Base-by-base conservation (phyloP, 2,888 invertebrate species). In the Neria commutata region DNA sequence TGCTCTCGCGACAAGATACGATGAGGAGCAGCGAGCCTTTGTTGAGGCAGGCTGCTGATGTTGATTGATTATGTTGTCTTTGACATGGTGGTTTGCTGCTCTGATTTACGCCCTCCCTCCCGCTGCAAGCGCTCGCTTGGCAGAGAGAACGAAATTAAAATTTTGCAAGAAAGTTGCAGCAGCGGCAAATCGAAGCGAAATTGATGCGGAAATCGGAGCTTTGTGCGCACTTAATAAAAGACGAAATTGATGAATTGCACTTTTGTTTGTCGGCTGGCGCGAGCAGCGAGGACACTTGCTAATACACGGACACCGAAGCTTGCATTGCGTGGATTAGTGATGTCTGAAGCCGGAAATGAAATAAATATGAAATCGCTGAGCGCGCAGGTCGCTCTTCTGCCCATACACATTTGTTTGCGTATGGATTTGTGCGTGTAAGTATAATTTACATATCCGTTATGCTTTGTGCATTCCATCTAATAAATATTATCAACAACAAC, bases 41-140 rank as follows among this genome's bases (percentile, higher is more conserved):
- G 11, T 37, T 4, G 4, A 37, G 11, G 10, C 23, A 54, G 47
- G 49, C 47, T 50, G 54, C 40, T 57, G 52, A 60, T 42, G 55
- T 61, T 64, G 64, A 64, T 64, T 64, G 64, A 62, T 61, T 60
- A 55, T 57, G 60, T 58, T 61, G 61, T 57, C 48, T 57, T 55
- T 61, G 54, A 58, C 60, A 58, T 50, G 53, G 46, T 58, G 56
- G 40, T 24, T 50, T 56, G 45, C 52, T 61, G 54, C 61, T 46
- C 51, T 55, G 61, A 61, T 57, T 61, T 49, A 47, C 46, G 25
- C 54, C 29, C 16, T 42, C 17, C 24, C 17, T 16, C 26, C 17
- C 14, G n/a, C n/a, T n/a, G n/a, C n/a, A n/a, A n/a, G n/a, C n/a
- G n/a, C 1, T 10, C 1, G 37, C 1, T 2, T 11, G 1, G 46